Conservation (phyloP, 1,140 invertebrate species). For the Zaprionus camerounensis region DNA sequence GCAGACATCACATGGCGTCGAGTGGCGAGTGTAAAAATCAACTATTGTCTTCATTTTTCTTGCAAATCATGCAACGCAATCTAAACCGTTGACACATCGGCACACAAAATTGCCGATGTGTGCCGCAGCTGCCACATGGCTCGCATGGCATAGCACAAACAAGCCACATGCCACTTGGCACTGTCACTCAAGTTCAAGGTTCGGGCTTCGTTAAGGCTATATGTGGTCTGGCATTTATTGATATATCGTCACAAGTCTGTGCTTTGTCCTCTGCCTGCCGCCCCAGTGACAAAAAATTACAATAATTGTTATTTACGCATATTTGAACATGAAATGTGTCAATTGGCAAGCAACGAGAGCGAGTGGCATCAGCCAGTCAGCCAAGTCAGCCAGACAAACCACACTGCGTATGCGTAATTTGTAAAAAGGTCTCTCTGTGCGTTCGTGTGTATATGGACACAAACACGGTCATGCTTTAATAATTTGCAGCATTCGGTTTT, state of each 20-base stretch:
- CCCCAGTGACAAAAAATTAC: conserved; percentile 61
- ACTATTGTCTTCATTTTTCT: conserved; percentile 82
- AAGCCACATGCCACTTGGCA: conserved; percentile 46
- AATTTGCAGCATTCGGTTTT: conserved; percentile 42
- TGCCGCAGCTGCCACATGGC: conserved; percentile 52
- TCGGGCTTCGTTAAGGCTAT: conserved; percentile 68
- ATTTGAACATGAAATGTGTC: conserved; percentile 80
- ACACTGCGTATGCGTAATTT: conserved; percentile 71
- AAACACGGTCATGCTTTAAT: conserved; percentile 55
- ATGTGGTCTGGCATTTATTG: conserved; percentile 54
- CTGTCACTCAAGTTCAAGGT: conserved; percentile 78
- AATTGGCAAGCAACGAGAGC: conserved; percentile 69
- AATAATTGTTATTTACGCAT: conserved; percentile 82
- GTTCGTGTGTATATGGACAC: neutral
- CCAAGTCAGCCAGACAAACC: conserved; percentile 19
- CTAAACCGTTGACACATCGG: conserved; percentile 79
- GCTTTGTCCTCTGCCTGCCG: conserved; percentile 63
- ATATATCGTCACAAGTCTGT: conserved; percentile 61
- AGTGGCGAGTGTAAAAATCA: conserved; percentile 71
- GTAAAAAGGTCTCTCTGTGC: conserved; percentile 49
- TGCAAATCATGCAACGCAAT: conserved; percentile 81
- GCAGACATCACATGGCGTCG: conserved; percentile 33
- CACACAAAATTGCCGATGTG: conserved; percentile 37
- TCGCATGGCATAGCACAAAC: conserved; percentile 23
- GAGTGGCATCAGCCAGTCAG: conserved; percentile 43